Evolutionary conservation across 2,797 vertebrate species (phyloP), one percentile per base, ranked within the genome.

Genomic region (Geotrypetes seraphini): DNA sequence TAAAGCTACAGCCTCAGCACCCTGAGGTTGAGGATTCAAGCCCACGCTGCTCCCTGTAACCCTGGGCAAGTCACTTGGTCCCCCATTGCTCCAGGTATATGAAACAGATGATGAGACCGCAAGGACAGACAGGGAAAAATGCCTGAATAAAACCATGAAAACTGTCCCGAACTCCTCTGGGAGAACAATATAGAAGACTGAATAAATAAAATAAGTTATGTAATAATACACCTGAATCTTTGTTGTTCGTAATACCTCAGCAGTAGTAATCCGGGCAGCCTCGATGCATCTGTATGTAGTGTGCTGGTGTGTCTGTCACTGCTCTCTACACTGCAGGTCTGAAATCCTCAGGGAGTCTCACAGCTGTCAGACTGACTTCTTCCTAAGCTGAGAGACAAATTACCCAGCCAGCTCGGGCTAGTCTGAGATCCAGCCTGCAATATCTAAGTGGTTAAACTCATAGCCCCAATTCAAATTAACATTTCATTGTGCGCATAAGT

Each of bases 351-450:
- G 73, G 69, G 73, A 70, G 70, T 57, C 55, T 57, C 29, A 22
- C 73, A 70, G 69, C 73, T 77, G 71, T 73, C 73, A 71, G 46
- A 69, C 64, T 58, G 69, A 69, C 71, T 73, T 70, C 71, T 73
- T 70, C 48, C n/a, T 0, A 36, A 71, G 62, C 63, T 10, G 50
- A 73, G 66, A 75, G 59, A 71, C 60, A 62, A 73, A 73, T 73
- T 61, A 68, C 30, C 62, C 62, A 54, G 44, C 60, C 55, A 66
- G 65, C 67, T 65, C 51, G 66, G n/a, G 21, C 53, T 8, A 41
- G 67, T 50, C 60, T 59, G 47, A 43, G 43, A 60, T 62, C 55
- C 26, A 65, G 66, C 58, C 55, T 32, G 57, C 48, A 25, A 56
- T 63, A 64, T 62, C 50, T 1, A 42, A 64, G 57, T 41, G 66